Conservation (phyloP, 2,888 invertebrate species). For the Lacanobia wlatinum region DNA sequence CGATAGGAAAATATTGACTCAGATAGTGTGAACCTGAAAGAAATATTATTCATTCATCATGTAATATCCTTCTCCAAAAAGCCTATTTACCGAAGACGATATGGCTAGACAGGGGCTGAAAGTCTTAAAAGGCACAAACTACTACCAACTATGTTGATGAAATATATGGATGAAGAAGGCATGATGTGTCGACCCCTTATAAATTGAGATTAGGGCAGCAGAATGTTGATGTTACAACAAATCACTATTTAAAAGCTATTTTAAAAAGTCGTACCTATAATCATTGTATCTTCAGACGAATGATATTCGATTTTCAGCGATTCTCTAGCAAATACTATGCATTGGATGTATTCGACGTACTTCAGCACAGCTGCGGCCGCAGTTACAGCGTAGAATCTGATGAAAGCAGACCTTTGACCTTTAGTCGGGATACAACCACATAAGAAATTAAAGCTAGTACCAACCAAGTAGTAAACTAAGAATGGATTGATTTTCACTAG, state of each 20-base stretch:
- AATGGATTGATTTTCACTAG: neutral
- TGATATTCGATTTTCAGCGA: conserved; percentile 96
- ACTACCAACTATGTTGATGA: neutral
- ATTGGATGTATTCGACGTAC: conserved; percentile 95
- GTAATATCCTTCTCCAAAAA: neutral
- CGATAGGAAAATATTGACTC: neutral
- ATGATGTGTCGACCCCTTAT: neutral
- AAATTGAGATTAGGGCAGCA: neutral
- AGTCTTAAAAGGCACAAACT: neutral
- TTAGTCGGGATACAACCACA: neutral
- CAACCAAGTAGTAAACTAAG: too few species aligned
- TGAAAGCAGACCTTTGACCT: conserved; percentile 15
- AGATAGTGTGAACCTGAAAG: neutral
- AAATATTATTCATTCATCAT: neutral
- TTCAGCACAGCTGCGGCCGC: conserved; percentile 96
- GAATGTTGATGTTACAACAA: neutral
- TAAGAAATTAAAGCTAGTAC: too few species aligned
- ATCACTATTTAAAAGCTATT: too few species aligned
- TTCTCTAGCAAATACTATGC: conserved; percentile 93
- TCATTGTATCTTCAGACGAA: conserved; percentile 94
- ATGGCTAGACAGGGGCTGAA: neutral
- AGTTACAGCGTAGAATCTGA: conserved; percentile 96
- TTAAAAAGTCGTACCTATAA: conserved; percentile 92
- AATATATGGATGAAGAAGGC: neutral
- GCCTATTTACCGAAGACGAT: neutral